Percentiles rank a stretch among this genome's conserved stretches.
Evolutionary conservation across 2,797 vertebrate genomes (phyloP).

Genomic region (Cottoperca gobio): DNA sequence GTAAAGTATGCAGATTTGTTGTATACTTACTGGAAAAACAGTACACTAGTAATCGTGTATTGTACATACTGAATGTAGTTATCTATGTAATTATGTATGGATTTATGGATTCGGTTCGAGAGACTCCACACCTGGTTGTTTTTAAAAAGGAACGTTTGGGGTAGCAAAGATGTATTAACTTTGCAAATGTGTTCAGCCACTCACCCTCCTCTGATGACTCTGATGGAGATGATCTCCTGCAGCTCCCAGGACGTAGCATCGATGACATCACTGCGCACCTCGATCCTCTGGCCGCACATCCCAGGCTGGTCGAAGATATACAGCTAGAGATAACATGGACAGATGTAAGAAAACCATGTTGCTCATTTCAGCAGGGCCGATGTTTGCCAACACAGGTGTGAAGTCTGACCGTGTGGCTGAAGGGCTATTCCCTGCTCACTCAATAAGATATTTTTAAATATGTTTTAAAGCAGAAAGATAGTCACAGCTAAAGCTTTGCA

Average conservation of each 20-base stretch:
- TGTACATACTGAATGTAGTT: background rate
- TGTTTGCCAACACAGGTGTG: background rate
- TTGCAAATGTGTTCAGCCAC: conserved; percentile 33
- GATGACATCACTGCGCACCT: conserved; percentile 85
- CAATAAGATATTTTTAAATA: background rate
- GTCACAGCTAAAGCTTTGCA: background rate
- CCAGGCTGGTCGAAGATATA: conserved; percentile 87
- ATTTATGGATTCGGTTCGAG: background rate
- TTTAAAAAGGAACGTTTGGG: background rate
- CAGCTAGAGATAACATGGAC: conserved; percentile 79
- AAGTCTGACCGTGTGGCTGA: background rate
- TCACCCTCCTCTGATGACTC: conserved; percentile 94
- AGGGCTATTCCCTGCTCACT: background rate
- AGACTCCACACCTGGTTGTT: background rate
- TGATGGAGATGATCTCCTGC: conserved; percentile 87
- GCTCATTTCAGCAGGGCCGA: background rate
- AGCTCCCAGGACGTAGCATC: conserved; percentile 90
- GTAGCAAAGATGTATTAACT: background rate
- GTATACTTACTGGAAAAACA: background rate
- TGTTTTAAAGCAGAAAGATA: background rate
- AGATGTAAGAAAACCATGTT: background rate
- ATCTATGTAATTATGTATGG: too few species aligned
- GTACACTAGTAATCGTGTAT: background rate
- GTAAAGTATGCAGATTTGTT: background rate
- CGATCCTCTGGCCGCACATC: conserved; percentile 86